phyloP scores from a whole-genome alignment of 2,888 invertebrate genomes.

The Xestobium rufovillosum region DNA sequence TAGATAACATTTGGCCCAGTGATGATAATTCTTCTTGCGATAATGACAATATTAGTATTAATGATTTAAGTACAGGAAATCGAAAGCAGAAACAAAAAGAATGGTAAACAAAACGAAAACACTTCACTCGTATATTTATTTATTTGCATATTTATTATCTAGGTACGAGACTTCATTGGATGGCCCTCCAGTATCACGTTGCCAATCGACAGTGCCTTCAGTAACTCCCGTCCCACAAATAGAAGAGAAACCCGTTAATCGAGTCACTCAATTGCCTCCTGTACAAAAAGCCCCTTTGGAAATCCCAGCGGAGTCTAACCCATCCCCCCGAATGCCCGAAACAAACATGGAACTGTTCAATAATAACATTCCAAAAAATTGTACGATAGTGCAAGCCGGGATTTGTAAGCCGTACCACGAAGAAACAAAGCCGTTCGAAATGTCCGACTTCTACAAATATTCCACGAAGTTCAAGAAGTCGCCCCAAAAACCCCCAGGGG shows the following conservation, averaged over 20 bases:
- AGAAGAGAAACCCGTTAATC: conserved; percentile 24
- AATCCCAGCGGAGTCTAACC: conserved; percentile 42
- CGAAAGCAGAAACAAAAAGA: conserved; percentile 42
- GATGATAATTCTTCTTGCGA: conserved; percentile 43
- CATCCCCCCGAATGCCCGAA: conserved; percentile 34
- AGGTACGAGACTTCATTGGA: conserved; percentile 43
- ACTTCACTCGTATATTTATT: conserved; percentile 6
- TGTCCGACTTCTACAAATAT: conserved; percentile 97
- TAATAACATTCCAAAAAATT: conserved; percentile 70
- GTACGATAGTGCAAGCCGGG: conserved; percentile 80
- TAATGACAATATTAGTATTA: conserved; percentile 38
- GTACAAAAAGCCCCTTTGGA: conserved; percentile 35
- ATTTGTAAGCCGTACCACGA: conserved; percentile 88
- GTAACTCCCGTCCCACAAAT: conserved; percentile 26
- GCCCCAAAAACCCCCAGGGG: conserved; percentile 24
- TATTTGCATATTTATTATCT: conserved; percentile 17
- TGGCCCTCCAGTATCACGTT: conserved; percentile 31
- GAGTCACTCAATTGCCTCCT: conserved; percentile 23
- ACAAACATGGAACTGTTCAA: conserved; percentile 39
- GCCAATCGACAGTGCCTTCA: conserved; percentile 29
- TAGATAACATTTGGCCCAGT: conserved; percentile 40
- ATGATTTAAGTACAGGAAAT: conserved; percentile 30
- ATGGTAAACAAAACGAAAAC: conserved; percentile 30
- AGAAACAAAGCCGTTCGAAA: conserved; percentile 94
- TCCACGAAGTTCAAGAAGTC: conserved; percentile 83